phyloP scores from a whole-genome alignment of 2,797 vertebrate genomes.

The Poliocrania exsul region DNA sequence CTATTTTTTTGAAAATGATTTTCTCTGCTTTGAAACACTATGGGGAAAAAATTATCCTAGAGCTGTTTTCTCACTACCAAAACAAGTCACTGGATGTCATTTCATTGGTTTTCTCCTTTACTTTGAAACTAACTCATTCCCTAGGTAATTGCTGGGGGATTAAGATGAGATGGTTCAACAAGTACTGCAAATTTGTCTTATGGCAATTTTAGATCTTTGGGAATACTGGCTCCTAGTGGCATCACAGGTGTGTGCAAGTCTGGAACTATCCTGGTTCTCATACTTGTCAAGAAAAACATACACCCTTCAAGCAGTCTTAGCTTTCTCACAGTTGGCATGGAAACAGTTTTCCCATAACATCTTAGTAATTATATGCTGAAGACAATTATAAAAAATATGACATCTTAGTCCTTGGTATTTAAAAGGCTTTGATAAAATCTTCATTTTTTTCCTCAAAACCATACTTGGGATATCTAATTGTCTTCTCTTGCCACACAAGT shows the following conservation, averaged over 20 bases:
- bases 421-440: neutral
- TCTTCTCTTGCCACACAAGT: neutral
- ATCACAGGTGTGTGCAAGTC: neutral
- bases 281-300: neutral
- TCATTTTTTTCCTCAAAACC: neutral
- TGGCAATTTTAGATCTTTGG: neutral
- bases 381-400: neutral
- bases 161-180: neutral
- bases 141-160: neutral
- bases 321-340: neutral
- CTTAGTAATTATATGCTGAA: neutral
- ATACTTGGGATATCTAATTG: neutral
- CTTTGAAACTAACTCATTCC: neutral
- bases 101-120: neutral
- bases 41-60: neutral
- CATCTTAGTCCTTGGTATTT: neutral
- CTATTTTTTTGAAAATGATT: neutral
- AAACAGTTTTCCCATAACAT: neutral
- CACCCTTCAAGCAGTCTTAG: neutral
- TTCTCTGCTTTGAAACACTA: neutral
- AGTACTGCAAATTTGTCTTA: neutral
- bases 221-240: neutral
- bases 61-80: neutral
- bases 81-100: neutral
- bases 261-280: neutral